Percentiles rank a stretch among this genome's conserved stretches.
Evolutionary conservation across 2,888 invertebrate species (phyloP).

Genomic region (Cetonia aurata): DNA sequence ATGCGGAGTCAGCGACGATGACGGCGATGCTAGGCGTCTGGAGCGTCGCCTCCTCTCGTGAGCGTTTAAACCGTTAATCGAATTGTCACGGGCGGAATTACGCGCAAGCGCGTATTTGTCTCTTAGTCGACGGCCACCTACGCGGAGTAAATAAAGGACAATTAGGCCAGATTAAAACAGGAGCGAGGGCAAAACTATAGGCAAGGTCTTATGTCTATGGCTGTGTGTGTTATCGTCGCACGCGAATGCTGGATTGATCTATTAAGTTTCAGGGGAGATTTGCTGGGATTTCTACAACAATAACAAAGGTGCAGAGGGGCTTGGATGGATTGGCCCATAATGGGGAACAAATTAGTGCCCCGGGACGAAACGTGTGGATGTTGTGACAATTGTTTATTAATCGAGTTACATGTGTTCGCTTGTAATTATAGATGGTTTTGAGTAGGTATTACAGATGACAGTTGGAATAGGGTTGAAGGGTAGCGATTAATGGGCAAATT

Average conservation of each 20-base stretch:
- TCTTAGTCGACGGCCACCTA: conserved; percentile 29
- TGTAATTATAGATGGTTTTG: too few relatives aligned
- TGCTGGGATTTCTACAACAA: background rate
- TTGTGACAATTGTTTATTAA: conserved; percentile 31
- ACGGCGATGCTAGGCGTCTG: conserved; percentile 18
- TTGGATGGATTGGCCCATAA: too few relatives aligned
- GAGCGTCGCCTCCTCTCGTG: conserved; percentile 14
- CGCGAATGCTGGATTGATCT: conserved; percentile 58
- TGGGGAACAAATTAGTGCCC: background rate
- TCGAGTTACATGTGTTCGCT: conserved; percentile 4
- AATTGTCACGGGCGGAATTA: conserved; percentile 25
- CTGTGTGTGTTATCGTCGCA: too few relatives aligned
- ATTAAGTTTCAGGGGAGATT: conserved; percentile 55
- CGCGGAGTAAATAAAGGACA: conserved; percentile 58
- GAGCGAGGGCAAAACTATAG: conserved; percentile 52
- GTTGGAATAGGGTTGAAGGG: background rate
- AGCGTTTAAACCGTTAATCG: conserved; percentile 29
- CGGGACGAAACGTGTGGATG: too few relatives aligned
- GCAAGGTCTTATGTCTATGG: conserved; percentile 57
- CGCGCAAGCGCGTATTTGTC: conserved; percentile 15
- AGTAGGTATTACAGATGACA: background rate
- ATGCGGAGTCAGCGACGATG: conserved; percentile 10
- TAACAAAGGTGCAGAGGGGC: background rate
- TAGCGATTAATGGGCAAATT: conserved; percentile 16
- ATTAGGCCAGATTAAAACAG: conserved; percentile 59